phyloP scores from a whole-genome alignment of 2,113 vertebrate genomes.

The Heterochromis multidens region DNA sequence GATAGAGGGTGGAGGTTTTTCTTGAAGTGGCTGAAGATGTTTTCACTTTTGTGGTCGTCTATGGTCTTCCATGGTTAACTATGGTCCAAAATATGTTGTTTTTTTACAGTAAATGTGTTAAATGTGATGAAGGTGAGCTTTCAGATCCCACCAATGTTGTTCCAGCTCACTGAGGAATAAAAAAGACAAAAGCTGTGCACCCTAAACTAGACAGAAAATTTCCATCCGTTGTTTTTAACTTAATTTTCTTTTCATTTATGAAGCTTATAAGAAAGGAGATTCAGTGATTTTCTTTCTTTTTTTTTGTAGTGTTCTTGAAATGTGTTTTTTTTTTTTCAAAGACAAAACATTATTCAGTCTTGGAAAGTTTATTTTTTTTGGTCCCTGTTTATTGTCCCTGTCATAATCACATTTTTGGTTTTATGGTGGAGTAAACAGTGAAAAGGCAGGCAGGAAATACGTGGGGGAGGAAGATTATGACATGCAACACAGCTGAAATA shows the following conservation, averaged over 20 bases:
- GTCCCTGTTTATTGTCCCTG: background rate
- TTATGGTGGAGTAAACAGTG: background rate
- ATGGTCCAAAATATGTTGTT: background rate
- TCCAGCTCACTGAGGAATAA: fast-evolving
- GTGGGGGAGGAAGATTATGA: background rate
- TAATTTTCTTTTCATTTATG: background rate
- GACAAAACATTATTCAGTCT: background rate
- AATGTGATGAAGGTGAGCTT: background rate
- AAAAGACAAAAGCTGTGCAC: background rate
- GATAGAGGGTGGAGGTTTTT: background rate
- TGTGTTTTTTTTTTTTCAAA: background rate
- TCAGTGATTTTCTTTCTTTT: background rate
- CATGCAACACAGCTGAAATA: background rate
- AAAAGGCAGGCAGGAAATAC: background rate
- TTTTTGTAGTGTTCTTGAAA: background rate
- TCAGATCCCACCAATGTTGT: background rate
- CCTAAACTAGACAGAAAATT: background rate
- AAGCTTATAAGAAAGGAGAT: background rate
- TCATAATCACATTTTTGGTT: background rate
- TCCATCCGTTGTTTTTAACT: too few species aligned
- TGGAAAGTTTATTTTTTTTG: too few species aligned
- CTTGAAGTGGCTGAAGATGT: background rate
- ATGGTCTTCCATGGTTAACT: background rate
- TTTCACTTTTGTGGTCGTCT: background rate
- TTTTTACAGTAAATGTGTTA: fast-evolving